Evolutionary conservation across 1,140 invertebrate species (phyloP), one percentile per base, ranked within the genome.

Genomic region (Cryptotermes secundus): DNA sequence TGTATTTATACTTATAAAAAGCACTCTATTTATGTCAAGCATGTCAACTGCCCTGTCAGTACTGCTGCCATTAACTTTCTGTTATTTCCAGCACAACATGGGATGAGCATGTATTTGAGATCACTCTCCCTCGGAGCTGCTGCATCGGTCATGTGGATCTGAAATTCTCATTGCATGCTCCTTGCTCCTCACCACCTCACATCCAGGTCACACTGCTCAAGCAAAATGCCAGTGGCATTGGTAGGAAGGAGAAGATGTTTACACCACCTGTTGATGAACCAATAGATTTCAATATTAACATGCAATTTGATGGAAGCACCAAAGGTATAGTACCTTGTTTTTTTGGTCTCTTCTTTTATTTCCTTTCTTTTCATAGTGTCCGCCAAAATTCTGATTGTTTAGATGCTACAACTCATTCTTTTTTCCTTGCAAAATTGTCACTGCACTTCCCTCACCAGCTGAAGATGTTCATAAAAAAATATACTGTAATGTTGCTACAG

Each of bases 101-200:
- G 95, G 96, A 97, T 87, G 97, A 98, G 87, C 97, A 98, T 87
- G 92, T 98, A 26, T 95, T 98, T 88, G 97, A 98, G 89, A 90
- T 98, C 0, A 96, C 96, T 10, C 89, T 98, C 85, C 96, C 96
- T 0, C 89, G 90, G 72, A 91, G 89, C 79, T 94, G 94, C 59
- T 93, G 93, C 80, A 91, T 97, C 84, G 96, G 96, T 35, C 96
- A 98, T 87, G 94, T 98, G 31, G 96, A 98, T 89, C 93, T 98
- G 14, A 94, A 95, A 87, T 98, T 97, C 88, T 94, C 93, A 24
- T 90, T 98, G 19, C 96, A 96, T 87, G 92, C 94, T 16, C 92
- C 94, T 26, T 96, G 94, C 87, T 91, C 90, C 9, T 88, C 89
- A 80, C 89, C 91, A 82, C 93, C 93, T 14, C 89, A 88, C 26